Conservation (phyloP, 2,113 vertebrate genomes). For the Brachionichthys hirsutus region DNA sequence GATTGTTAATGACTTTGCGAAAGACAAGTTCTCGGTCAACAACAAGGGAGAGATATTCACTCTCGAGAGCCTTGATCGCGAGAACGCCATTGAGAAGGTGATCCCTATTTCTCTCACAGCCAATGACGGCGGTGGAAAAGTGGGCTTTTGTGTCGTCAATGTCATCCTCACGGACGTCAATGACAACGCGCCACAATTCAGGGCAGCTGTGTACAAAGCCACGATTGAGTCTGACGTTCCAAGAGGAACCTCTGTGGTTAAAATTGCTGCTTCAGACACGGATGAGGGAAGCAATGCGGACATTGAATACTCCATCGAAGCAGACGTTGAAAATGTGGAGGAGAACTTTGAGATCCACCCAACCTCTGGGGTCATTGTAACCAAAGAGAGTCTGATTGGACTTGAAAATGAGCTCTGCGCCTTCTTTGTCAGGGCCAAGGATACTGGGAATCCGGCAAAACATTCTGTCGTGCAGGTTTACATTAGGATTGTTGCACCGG, state of each 20-base stretch:
- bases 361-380: conserved; percentile 85
- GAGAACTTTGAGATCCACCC: conserved; percentile 94
- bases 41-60: conserved; percentile 89
- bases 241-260: conserved; percentile 86
- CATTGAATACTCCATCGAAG: conserved; percentile 86
- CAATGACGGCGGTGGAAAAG: conserved; percentile 91
- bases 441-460: conserved; percentile 85
- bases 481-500: conserved; percentile 86
- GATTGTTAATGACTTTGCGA: conserved; percentile 93
- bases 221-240: conserved; percentile 84
- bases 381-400: conserved; percentile 95
- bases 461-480: conserved; percentile 88
- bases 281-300: conserved; percentile 98
- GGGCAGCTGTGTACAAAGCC: conserved; percentile 87
- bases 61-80: conserved; percentile 89
- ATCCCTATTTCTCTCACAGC: conserved; percentile 90
- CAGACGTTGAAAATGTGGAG: conserved; percentile 86
- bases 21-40: conserved; percentile 89
- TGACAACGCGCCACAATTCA: conserved; percentile 92
- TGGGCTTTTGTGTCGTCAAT: conserved; percentile 91
- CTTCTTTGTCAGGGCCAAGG: conserved; percentile 90
- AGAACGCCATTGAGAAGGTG: conserved; percentile 88
- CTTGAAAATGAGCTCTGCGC: conserved; percentile 90
- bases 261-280: conserved; percentile 88
- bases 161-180: conserved; percentile 96